A percentile compares a stretch with the other conserved stretches of the same genome.
phyloP scores from a whole-genome alignment of 1,140 invertebrate genomes.

The Anthonomus grandis region DNA sequence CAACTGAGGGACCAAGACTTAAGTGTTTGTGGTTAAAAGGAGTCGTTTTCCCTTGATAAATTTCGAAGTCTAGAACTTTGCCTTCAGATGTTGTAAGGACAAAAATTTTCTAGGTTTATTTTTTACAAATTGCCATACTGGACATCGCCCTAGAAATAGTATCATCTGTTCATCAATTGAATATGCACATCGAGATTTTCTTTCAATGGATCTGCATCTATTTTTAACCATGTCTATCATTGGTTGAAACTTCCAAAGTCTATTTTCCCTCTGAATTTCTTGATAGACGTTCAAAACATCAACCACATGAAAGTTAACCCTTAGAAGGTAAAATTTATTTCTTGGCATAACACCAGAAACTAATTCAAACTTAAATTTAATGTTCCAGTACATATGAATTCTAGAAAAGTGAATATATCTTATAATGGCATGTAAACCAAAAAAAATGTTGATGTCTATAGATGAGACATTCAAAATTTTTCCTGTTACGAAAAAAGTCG shows the following conservation, averaged over 20 bases:
- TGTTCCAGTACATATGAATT: constrained; percentile 22
- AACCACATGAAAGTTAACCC: constrained; percentile 17
- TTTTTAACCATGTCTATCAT: too few species aligned
- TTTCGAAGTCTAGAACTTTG: constrained; percentile 35
- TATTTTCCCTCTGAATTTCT: constrained; percentile 15
- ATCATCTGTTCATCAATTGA: constrained; percentile 40
- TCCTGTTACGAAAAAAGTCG: too few species aligned
- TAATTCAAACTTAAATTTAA: constrained; percentile 16
- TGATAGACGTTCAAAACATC: constrained; percentile 3
- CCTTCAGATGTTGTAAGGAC: constrained; percentile 29
- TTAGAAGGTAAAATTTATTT: constrained; percentile 13
- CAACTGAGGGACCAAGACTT: too few species aligned
- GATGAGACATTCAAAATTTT: background rate
- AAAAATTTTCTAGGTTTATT: constrained; percentile 35
- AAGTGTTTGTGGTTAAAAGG: constrained; percentile 13
- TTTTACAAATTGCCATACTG: constrained; percentile 26
- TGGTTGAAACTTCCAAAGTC: constrained; percentile 17
- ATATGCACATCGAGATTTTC: background rate
- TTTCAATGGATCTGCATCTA: background rate
- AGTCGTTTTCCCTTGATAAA: constrained; percentile 27
- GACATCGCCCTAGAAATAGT: too few species aligned
- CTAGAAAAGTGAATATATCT: constrained; percentile 9
- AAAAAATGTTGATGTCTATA: constrained; percentile 1
- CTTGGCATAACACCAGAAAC: constrained; percentile 12
- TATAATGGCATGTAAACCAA: constrained; percentile 17